Percentiles rank a stretch among this genome's conserved stretches.
Evolutionary conservation across 2,113 vertebrate species (phyloP).

Genomic region (Gracilinanus agilis): DNA sequence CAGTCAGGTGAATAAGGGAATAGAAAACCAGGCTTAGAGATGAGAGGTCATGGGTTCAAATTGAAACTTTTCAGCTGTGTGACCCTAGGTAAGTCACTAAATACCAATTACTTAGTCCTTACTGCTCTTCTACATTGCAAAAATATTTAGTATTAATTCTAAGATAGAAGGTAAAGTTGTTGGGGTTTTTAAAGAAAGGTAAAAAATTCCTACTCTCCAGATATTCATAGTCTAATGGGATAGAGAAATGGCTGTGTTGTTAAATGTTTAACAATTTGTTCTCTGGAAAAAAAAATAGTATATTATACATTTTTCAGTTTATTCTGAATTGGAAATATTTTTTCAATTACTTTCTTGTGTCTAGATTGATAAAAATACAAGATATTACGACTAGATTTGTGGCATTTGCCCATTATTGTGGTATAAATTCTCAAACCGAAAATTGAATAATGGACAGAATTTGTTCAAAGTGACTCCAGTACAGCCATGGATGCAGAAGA

Average conservation of each 20-base stretch:
- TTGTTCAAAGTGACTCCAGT: not conserved
- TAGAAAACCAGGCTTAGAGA: too few relatives aligned
- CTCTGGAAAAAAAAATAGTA: not conserved
- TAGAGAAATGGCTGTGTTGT: not conserved
- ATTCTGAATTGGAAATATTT: not conserved
- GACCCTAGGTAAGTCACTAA: too few relatives aligned
- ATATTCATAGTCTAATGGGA: not conserved
- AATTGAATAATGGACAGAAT: not conserved
- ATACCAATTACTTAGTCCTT: too few relatives aligned
- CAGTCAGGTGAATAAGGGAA: too few relatives aligned
- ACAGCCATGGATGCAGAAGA: not conserved
- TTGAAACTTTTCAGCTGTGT: too few relatives aligned
- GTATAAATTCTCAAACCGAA: not conserved
- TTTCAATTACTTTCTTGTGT: not conserved
- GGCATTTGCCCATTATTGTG: not conserved
- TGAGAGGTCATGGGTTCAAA: too few relatives aligned
- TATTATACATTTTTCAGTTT: not conserved
- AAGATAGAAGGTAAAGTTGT: too few relatives aligned
- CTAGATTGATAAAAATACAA: not conserved
- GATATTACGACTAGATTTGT: not conserved
- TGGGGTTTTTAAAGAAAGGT: too few relatives aligned
- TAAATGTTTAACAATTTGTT: not conserved
- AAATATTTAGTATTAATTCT: too few relatives aligned
- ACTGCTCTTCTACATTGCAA: too few relatives aligned
- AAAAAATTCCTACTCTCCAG: not conserved